These are phyloP conservation scores for Clistopyga incitator DNA, from an alignment of 2,888 invertebrate species.

Conservation along the genomic window DNA sequence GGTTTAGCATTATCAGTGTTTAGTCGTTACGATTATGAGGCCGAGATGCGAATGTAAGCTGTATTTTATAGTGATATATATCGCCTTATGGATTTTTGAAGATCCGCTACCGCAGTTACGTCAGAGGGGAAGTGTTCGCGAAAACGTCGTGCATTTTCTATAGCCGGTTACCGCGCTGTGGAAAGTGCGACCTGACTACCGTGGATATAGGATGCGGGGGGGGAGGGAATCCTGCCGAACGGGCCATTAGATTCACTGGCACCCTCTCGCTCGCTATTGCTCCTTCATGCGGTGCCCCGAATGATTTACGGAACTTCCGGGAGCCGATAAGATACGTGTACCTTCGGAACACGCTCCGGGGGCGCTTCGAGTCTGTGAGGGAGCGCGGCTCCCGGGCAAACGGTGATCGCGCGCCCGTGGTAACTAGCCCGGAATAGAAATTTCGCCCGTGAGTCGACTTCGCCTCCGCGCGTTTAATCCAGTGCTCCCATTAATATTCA, in stretches of 20 bases:
- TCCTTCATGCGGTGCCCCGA: conserved; percentile 62
- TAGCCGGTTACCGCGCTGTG: neutral
- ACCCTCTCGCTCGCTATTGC: conserved; percentile 29
- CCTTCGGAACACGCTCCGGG: conserved; percentile 38
- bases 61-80: conserved; percentile 27
- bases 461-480: conserved; percentile 59
- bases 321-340: conserved; percentile 77
- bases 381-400: conserved; percentile 1
- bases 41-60: neutral
- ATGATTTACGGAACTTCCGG: conserved; percentile 78
- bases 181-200: conserved; percentile 39
- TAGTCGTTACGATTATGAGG: neutral
- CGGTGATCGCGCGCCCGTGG: conserved; percentile 25
- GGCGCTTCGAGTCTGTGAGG: conserved; percentile 14
- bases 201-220: conserved; percentile 18
- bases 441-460: conserved; percentile 48
- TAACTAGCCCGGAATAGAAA: conserved; percentile 60
- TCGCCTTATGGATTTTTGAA: conserved; percentile 34
- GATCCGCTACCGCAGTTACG: conserved; percentile 18
- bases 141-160: conserved; percentile 52
- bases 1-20: too few relatives aligned
- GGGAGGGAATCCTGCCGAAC: conserved; percentile 61
- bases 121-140: conserved; percentile 27
- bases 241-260: conserved; percentile 72
- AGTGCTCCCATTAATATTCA: conserved; percentile 65